Percentiles rank a stretch among this genome's conserved stretches.
These are phyloP conservation scores for Charadrius vociferus DNA, from an alignment of 2,113 vertebrate species.

Conservation along the genomic window DNA sequence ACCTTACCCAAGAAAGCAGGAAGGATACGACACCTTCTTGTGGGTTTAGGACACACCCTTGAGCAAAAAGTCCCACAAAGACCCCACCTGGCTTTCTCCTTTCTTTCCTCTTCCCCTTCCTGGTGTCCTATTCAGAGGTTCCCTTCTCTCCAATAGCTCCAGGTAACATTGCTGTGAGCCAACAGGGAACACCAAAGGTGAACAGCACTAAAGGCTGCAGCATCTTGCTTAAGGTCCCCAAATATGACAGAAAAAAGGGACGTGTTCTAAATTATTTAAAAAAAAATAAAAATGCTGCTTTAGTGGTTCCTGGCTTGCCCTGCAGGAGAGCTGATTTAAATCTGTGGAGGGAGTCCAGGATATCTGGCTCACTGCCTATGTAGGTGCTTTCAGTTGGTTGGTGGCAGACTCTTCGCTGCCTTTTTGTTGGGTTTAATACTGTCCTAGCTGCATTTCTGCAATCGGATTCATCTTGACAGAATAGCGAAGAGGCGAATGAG, in stretches of 20 bases:
- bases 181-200: neutral
- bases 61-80: neutral
- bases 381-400: neutral
- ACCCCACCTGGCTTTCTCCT: neutral
- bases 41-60: neutral
- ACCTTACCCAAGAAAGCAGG: neutral
- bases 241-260: neutral
- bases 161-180: neutral
- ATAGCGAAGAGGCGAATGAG: neutral
- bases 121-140: neutral
- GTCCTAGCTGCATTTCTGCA: neutral
- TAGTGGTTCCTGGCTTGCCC: neutral
- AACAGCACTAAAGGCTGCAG: neutral
- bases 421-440: neutral
- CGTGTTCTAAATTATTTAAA: neutral
- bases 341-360: neutral
- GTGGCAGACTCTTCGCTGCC: neutral
- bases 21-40: neutral
- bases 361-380: accelerated
- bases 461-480: neutral
- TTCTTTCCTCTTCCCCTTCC: neutral
- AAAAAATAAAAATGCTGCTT: neutral
- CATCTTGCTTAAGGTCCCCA: neutral
- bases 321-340: neutral
- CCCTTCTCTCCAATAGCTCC: neutral